phyloP scores from a whole-genome alignment of 2,113 vertebrate genomes.

The Cololabis saira region DNA sequence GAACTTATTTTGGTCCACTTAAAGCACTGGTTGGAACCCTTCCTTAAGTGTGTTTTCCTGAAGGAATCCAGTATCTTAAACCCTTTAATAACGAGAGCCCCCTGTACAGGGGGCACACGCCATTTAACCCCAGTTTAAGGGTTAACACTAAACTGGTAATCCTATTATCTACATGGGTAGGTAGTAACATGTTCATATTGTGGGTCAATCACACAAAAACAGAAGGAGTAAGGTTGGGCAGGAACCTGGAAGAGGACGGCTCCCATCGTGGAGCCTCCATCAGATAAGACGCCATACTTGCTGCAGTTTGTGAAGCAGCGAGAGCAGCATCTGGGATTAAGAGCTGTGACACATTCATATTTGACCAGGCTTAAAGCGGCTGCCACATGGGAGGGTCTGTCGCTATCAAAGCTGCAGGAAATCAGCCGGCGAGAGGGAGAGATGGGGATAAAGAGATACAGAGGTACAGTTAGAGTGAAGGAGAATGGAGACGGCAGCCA shows the following conservation, averaged over 20 bases:
- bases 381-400: conserved; percentile 74
- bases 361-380: conserved; percentile 76
- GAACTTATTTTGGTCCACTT: too few relatives aligned
- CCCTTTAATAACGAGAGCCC: too few relatives aligned
- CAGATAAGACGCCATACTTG: conserved; percentile 39
- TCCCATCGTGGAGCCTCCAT: conserved; percentile 18
- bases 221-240: conserved; percentile 39
- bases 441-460: conserved; percentile 62
- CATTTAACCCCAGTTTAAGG: too few relatives aligned
- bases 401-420: conserved; percentile 80
- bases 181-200: conserved; percentile 23
- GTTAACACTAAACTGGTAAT: conserved; percentile 23
- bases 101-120: too few relatives aligned
- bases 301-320: conserved; percentile 56
- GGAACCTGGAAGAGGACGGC: neutral
- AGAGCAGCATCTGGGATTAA: conserved; percentile 76
- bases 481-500: conserved; percentile 44
- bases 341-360: conserved; percentile 82
- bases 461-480: conserved; percentile 47
- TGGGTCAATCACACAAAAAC: conserved; percentile 41
- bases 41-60: neutral
- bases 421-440: conserved; percentile 65
- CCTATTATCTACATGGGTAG: conserved; percentile 41
- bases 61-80: conserved; percentile 42
- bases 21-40: too few relatives aligned